Evolutionary conservation across 2,113 vertebrate species (phyloP), one percentile per base, ranked within the genome.

Genomic region (Hylia prasina): DNA sequence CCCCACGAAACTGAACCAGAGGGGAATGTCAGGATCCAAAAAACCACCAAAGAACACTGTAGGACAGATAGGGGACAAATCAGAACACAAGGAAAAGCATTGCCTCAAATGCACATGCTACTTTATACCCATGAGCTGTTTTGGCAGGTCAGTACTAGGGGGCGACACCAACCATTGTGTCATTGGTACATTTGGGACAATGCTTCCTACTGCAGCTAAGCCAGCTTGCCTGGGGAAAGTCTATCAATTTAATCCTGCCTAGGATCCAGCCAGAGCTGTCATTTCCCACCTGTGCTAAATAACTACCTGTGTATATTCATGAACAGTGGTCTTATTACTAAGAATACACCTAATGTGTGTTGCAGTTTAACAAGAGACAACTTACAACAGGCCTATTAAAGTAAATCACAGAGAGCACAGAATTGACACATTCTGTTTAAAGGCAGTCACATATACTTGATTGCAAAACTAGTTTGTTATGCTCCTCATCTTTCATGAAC

Each of bases 291-390:
- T 90, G 35, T 79, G 65, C 86, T 76, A 87, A 68, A 81, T 68
- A 96, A 61, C 71, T 60, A 28, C 51, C 78, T 11, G 25, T 82
- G 51, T 87, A 81, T 96, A 94, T 93, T 95, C 92, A 96, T 92
- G 65, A 95, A 57, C 16, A 94, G 76, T 87, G 92, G 76, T 94
- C 83, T 93, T 93, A 92, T 87, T 92, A 75, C 80, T 93, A 94
- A 92, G 82, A 92, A 89, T 96, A 94, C 11, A 81, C 69, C 66
- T 81, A 87, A 87, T 76, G 57, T 79, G 83, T 82, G 31, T 72
- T 87, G 77, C 80, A 69, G 48, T 79, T 80, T 89, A 93, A 78
- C 83, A 72, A 65, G 53, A 94, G 93, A 94, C 96, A 96, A 87
- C 80, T 93, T 95, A 93, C 90, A 96, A 92, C 88, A 78, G 39